Conservation (phyloP, 2,797 vertebrate species). For the Channa striata region DNA sequence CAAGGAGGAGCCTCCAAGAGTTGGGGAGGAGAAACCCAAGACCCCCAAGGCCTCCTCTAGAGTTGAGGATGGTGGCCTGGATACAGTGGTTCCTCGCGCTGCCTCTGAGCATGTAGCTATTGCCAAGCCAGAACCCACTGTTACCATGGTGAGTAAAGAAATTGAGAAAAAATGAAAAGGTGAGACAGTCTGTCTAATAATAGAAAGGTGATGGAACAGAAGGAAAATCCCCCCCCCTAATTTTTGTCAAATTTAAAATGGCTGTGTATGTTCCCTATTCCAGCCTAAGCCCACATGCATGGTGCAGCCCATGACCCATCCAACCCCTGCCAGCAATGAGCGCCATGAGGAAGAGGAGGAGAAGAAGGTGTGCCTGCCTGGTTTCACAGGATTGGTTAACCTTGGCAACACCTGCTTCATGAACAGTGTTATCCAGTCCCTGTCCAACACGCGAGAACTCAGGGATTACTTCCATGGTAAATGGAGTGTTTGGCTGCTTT, state of each 20-base stretch:
- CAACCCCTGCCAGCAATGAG: slow-evolving; percentile 86
- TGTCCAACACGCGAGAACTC: slow-evolving; percentile 98
- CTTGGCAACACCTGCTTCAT: slow-evolving; percentile 99
- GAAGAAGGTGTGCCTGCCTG: slow-evolving; percentile 95
- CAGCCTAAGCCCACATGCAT: slow-evolving; percentile 98
- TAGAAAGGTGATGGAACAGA: too few relatives aligned
- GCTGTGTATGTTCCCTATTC: slow-evolving; percentile 3
- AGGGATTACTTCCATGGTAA: slow-evolving; percentile 98
- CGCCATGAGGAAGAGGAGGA: slow-evolving; percentile 94
- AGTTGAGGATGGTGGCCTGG: slow-evolving; percentile 86
- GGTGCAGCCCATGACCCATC: slow-evolving; percentile 98
- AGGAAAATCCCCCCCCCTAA: too few relatives aligned
- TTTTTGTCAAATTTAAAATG: background rate
- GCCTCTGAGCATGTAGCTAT: slow-evolving; percentile 90
- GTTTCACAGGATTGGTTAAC: slow-evolving; percentile 97
- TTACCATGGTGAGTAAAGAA: slow-evolving; percentile 85
- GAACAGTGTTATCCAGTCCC: slow-evolving; percentile 98
- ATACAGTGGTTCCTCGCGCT: slow-evolving; percentile 85
- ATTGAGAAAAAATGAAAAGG: background rate
- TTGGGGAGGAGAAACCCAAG: slow-evolving; percentile 92
- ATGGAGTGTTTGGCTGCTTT: background rate
- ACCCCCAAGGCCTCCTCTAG: slow-evolving; percentile 75
- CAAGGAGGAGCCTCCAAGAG: slow-evolving; percentile 92
- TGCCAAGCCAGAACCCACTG: slow-evolving; percentile 89
- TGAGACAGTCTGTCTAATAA: too few relatives aligned